These are phyloP conservation scores for Neosalanx taihuensis DNA, from an alignment of 2,797 vertebrate genomes.

Conservation along the genomic window DNA sequence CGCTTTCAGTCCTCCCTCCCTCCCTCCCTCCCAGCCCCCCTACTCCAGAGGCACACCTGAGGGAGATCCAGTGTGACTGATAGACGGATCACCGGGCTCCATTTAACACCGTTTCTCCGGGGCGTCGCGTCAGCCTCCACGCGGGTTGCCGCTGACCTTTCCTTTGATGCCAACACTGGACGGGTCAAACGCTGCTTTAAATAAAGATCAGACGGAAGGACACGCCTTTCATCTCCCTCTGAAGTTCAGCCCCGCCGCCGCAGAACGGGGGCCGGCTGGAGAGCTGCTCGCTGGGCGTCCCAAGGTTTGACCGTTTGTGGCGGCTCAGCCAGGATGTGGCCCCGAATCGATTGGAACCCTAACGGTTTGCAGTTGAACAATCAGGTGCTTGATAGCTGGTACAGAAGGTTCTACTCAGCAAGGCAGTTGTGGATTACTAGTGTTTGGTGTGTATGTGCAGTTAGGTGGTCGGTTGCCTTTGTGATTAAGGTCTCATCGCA, in stretches of 20 bases:
- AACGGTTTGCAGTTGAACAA: too few species aligned
- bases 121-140: constrained; percentile 39
- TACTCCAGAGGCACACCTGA: background rate
- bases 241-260: constrained; percentile 66
- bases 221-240: constrained; percentile 70
- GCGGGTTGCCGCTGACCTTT: constrained; percentile 72
- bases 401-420: background rate
- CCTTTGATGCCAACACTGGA: constrained; percentile 67
- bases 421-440: background rate
- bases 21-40: too few species aligned
- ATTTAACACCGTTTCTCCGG: constrained; percentile 55
- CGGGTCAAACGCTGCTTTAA: constrained; percentile 72
- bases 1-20: too few species aligned
- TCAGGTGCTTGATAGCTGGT: too few species aligned
- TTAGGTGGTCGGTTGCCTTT: background rate
- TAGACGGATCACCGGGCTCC: constrained; percentile 44
- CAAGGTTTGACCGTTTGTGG: background rate
- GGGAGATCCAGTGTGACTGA: background rate
- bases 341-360: too few species aligned
- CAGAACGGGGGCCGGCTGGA: constrained; percentile 48
- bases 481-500: background rate
- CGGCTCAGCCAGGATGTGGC: too few species aligned
- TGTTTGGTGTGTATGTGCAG: constrained; percentile 19
- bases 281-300: constrained; percentile 18
- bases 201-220: constrained; percentile 73